These are phyloP conservation scores for Eustalomyia histrio DNA, from an alignment of 2,888 invertebrate species.

Conservation along the genomic window DNA sequence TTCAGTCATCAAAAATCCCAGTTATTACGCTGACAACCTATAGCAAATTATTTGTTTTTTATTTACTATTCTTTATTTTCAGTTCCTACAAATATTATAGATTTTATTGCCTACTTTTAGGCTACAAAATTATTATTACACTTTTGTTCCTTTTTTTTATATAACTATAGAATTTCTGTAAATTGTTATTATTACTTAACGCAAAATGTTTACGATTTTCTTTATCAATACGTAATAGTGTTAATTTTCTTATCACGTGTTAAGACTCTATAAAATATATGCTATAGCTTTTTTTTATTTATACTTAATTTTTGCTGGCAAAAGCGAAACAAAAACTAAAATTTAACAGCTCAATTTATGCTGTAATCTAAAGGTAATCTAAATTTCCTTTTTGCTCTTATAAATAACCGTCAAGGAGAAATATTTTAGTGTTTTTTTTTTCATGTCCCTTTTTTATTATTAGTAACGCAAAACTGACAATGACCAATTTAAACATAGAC, in stretches of 20 bases:
- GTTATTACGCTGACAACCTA: no score
- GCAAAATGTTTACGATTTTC: slow-evolving; percentile 16
- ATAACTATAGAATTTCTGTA: not conserved
- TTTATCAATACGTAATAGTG: slow-evolving; percentile 52
- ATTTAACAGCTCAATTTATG: slow-evolving; percentile 59
- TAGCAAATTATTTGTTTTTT: no score
- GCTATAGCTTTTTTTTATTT: slow-evolving; percentile 48
- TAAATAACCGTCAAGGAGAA: slow-evolving; percentile 27
- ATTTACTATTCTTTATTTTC: no score
- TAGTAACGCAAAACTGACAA: slow-evolving; percentile 52
- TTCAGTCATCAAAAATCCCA: no score
- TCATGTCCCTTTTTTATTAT: slow-evolving; percentile 26
- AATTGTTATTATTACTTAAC: slow-evolving; percentile 6
- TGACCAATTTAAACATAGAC: slow-evolving; percentile 57
- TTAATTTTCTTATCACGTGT: slow-evolving; percentile 66
- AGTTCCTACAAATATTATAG: no score
- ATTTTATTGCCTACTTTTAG: no score
- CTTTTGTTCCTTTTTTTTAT: no score
- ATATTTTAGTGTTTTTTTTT: slow-evolving; percentile 51
- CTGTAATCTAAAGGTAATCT: slow-evolving; percentile 63
- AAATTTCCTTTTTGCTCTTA: slow-evolving; percentile 47
- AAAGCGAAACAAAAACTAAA: slow-evolving; percentile 8
- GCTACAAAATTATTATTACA: no score
- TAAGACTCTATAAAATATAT: slow-evolving; percentile 62
- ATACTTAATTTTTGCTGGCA: slow-evolving; percentile 31